Conservation (phyloP, 2,888 invertebrate genomes). For the Falcaria lacertinaria region DNA sequence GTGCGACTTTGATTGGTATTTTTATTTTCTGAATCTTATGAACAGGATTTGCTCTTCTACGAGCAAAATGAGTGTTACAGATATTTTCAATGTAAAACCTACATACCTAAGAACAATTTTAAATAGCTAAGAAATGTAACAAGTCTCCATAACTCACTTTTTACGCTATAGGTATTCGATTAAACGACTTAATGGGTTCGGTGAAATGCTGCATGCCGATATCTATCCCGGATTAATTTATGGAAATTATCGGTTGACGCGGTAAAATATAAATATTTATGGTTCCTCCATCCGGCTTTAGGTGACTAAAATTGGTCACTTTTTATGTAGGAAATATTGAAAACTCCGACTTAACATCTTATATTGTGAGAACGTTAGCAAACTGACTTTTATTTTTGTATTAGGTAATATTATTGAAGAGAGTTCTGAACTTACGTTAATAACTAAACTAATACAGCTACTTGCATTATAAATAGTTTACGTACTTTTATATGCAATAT, state of each 20-base stretch:
- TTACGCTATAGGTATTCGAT: neutral
- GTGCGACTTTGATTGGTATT: too few species aligned
- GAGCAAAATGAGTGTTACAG: too few species aligned
- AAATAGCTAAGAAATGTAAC: neutral
- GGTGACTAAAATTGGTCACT: neutral
- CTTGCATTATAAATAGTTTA: too few species aligned
- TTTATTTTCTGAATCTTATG: too few species aligned
- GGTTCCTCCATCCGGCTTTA: constrained; percentile 4
- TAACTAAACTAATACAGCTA: too few species aligned
- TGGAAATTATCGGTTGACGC: constrained; percentile 7
- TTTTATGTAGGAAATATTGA: neutral
- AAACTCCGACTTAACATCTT: neutral
- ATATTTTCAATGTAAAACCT: too few species aligned
- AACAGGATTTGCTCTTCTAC: too few species aligned
- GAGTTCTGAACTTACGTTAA: too few species aligned
- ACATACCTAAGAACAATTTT: neutral
- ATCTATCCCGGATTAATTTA: constrained; percentile 5
- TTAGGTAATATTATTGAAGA: neutral
- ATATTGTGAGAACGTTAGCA: neutral
- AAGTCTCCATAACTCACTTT: neutral
- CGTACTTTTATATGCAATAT: too few species aligned
- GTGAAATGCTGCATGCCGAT: constrained; percentile 1
- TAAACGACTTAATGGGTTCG: neutral
- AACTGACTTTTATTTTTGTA: neutral
- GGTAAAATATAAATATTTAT: constrained; percentile 10